These are phyloP conservation scores for Enteromius anoplus DNA, from an alignment of 2,797 vertebrate genomes.

Conservation along the genomic window DNA sequence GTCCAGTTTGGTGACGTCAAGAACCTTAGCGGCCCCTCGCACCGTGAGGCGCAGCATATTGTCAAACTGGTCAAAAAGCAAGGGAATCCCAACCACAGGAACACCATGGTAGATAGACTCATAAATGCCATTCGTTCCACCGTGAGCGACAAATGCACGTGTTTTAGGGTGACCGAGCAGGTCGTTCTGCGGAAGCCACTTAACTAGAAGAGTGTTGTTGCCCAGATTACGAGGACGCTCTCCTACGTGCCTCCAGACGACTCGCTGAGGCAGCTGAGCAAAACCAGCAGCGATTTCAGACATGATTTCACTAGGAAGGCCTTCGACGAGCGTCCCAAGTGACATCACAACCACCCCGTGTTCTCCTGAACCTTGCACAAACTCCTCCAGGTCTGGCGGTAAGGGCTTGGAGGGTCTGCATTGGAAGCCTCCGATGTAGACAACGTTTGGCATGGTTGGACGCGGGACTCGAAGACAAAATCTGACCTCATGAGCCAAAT, in stretches of 20 bases:
- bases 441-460: constrained; percentile 79
- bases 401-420: constrained; percentile 72
- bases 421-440: constrained; percentile 81
- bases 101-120: constrained; percentile 78
- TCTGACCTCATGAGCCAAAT: constrained; percentile 80
- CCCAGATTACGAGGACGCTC: constrained; percentile 71
- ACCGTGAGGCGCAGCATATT: constrained; percentile 72
- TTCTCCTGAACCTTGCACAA: constrained; percentile 76
- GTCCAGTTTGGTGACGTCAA: constrained; percentile 65
- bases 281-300: constrained; percentile 76
- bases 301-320: constrained; percentile 71
- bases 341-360: constrained; percentile 81
- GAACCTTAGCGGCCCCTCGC: constrained; percentile 68
- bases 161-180: constrained; percentile 76
- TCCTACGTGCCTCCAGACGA: constrained; percentile 75
- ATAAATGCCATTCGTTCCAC: constrained; percentile 75
- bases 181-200: constrained; percentile 79
- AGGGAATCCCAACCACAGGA: constrained; percentile 71
- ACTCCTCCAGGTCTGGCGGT: constrained; percentile 73
- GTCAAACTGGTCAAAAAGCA: constrained; percentile 78
- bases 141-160: constrained; percentile 74
- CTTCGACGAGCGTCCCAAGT: constrained; percentile 71
- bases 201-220: constrained; percentile 74
- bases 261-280: constrained; percentile 75
- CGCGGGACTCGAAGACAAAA: constrained; percentile 80